Base-by-base conservation (phyloP, 2,113 vertebrate genomes). In the Turdus rufiventris region DNA sequence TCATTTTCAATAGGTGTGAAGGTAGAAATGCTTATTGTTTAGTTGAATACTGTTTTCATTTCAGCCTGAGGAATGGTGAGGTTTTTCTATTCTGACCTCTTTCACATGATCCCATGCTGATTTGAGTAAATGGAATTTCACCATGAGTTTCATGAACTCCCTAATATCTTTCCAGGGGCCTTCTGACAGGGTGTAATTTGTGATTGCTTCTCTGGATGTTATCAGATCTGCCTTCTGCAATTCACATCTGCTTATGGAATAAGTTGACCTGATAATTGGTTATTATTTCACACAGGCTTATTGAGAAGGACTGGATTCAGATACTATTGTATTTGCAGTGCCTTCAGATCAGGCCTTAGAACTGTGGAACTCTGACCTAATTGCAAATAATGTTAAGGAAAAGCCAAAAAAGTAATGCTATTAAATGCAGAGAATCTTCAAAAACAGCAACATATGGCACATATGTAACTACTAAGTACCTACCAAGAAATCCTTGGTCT, bases 371-470 rank as follows among this genome's bases (percentile, higher is more conserved):
- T 89, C 68, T 66, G 62, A 56, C 47, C 33, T 68, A 67, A 26
- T 56, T 23, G 6, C 40, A 81, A 91, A 72, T 48, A 85, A 65
- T 20, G 31, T 56, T 66, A 88, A 89, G n/a, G 28, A 91, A 84
- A 95, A 88, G 40, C 38, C 48, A 56, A 83, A 77, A 92, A 58
- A 12, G 10, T 51, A 88, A 84, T 70, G 25, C 20, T 57, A 66
- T 58, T 89, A 79, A 94, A 83, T 71, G 57, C 31, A 79, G 33
- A 25, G 56, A 84, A 96, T 94, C 61, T 74, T 94, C 65, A 95
- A 94, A 91, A 96, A 71, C n/a, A 96, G 71, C 40, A 93, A 89
- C 94, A 95, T 89, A 90, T 76, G 87, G 78, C 70, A 77, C 50
- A 36, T 51, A 89, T 65, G 61, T 24, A 75, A 25, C 78, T 75